phyloP scores from a whole-genome alignment of 2,113 vertebrate genomes.

The Petrocephalus microphthalmus region DNA sequence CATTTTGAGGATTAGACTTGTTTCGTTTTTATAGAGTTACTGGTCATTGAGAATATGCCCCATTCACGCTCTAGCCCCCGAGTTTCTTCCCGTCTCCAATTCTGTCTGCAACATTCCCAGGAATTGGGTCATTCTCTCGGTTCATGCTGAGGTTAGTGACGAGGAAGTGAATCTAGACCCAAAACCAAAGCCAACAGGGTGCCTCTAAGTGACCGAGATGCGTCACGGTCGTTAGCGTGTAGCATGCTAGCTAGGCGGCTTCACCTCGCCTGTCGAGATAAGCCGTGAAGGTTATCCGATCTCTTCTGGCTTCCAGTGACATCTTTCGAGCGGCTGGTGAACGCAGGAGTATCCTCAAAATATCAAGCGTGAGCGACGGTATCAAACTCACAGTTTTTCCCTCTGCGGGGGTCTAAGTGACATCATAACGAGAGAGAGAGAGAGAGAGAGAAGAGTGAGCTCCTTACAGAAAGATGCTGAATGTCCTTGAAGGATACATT shows the following conservation, averaged over 20 bases:
- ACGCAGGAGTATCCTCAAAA: slow-evolving; percentile 2
- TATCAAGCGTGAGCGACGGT: not conserved
- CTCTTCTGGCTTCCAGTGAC: slow-evolving; percentile 12
- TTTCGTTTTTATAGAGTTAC: not conserved
- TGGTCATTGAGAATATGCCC: not conserved
- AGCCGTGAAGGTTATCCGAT: slow-evolving; percentile 1
- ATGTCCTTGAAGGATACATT: not conserved
- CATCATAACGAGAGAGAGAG: slow-evolving; percentile 1
- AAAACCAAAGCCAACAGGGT: not conserved
- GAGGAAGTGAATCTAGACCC: not conserved
- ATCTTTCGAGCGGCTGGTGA: not conserved
- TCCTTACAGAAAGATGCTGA: not conserved
- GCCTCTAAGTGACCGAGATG: slow-evolving; percentile 8
- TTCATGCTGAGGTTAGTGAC: slow-evolving; percentile 15
- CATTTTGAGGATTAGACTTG: not conserved
- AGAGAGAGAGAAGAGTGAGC: not conserved
- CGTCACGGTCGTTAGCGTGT: not conserved
- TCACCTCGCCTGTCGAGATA: slow-evolving; percentile 20
- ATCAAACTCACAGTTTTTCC: not conserved
- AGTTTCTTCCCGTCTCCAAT: not conserved
- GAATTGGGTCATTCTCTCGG: slow-evolving; percentile 14
- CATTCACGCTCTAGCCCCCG: not conserved
- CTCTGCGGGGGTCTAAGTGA: not conserved
- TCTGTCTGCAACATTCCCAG: not conserved
- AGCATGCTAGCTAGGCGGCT: not conserved